phyloP scores from a whole-genome alignment of 2,888 invertebrate genomes.

The Merodon equestris region DNA sequence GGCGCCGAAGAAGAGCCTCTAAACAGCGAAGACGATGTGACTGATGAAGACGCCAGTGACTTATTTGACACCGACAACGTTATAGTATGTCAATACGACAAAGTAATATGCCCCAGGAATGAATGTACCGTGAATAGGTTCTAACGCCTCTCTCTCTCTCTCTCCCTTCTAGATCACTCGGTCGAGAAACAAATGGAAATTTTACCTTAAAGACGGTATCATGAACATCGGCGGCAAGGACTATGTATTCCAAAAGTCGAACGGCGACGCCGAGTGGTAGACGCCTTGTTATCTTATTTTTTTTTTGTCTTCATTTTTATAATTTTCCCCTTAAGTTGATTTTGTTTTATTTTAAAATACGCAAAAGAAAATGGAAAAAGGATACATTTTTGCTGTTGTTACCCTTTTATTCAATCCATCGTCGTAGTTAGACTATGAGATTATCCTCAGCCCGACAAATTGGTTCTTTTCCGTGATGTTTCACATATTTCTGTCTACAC shows the following conservation, averaged over 20 bases:
- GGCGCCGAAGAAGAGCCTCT: slow-evolving; percentile 93
- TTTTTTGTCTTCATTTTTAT: slow-evolving; percentile 26
- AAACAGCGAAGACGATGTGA: slow-evolving; percentile 98
- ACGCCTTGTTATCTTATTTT: slow-evolving; percentile 9
- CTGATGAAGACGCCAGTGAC: slow-evolving; percentile 96
- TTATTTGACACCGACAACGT: slow-evolving; percentile 99
- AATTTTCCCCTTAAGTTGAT: slow-evolving; percentile 34
- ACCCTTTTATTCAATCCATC: neutral
- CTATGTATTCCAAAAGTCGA: slow-evolving; percentile 99
- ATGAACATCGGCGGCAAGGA: slow-evolving; percentile 99
- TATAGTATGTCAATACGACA: slow-evolving; percentile 99
- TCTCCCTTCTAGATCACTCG: slow-evolving; percentile 89
- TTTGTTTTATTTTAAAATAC: slow-evolving; percentile 21
- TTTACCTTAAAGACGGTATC: slow-evolving; percentile 99
- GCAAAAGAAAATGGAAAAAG: slow-evolving; percentile 14
- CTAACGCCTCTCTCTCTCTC: slow-evolving; percentile 6
- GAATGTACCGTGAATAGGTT: neutral
- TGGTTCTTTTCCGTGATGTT: slow-evolving; percentile 15
- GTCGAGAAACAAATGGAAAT: slow-evolving; percentile 99
- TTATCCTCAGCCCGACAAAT: too few relatives aligned
- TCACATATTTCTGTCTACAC: slow-evolving; percentile 7
- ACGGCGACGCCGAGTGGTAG: slow-evolving; percentile 99
- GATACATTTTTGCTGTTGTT: slow-evolving; percentile 10
- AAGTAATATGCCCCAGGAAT: slow-evolving; percentile 82
- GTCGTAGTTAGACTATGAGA: slow-evolving; percentile 17